A percentile compares a stretch with the other conserved stretches of the same genome.
These are phyloP conservation scores for Molossus molossus DNA, from an alignment of 2,797 vertebrate species.

Conservation along the genomic window DNA sequence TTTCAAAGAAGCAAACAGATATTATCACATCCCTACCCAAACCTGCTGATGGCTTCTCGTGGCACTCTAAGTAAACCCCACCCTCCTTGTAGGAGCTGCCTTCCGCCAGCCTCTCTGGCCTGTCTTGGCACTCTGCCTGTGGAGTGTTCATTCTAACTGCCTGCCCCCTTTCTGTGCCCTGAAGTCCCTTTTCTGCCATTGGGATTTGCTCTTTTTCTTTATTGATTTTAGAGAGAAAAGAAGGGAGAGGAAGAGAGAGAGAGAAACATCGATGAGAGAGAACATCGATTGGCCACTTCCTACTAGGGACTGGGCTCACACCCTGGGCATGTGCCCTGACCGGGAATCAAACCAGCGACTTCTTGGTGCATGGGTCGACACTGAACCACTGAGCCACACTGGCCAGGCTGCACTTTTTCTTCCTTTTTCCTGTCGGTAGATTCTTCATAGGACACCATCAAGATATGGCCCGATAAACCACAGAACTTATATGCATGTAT, in stretches of 20 bases:
- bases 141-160: not conserved
- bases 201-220: not conserved
- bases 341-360: too few relatives aligned
- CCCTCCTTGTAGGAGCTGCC: not conserved
- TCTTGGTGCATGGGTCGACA: too few relatives aligned
- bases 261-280: too few relatives aligned
- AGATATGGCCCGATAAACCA: not conserved
- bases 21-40: not conserved
- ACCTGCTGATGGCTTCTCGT: not conserved
- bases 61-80: not conserved
- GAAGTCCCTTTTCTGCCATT: not conserved
- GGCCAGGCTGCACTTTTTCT: not conserved
- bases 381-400: too few relatives aligned
- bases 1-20: not conserved
- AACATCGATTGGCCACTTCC: too few relatives aligned
- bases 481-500: too few relatives aligned
- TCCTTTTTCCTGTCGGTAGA: not conserved
- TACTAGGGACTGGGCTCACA: too few relatives aligned
- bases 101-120: not conserved
- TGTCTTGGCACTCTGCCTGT: not conserved
- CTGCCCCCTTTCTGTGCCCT: not conserved
- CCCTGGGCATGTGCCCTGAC: too few relatives aligned
- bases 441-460: not conserved
- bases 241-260: too few relatives aligned
- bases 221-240: too few relatives aligned